Base-by-base conservation (phyloP, 35 echinoderm and acorn worm genomes). In the Acanthaster planci region DNA sequence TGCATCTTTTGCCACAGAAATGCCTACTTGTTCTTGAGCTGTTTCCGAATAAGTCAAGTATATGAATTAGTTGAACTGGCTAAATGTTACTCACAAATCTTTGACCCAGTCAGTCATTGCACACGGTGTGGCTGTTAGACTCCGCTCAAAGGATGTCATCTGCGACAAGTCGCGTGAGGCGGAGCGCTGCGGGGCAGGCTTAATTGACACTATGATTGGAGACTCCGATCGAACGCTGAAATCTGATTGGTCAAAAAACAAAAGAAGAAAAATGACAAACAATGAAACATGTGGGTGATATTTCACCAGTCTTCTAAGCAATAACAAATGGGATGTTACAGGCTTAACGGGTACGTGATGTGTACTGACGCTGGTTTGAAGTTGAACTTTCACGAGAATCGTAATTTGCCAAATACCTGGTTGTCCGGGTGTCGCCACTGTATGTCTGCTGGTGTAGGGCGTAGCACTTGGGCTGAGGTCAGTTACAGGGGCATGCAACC, bases 41-140 rank as follows among this genome's bases (percentile, higher is more conserved):
- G 16, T 77, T 77, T 10, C n/a, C n/a, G n/a, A n/a, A n/a, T n/a
- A 47, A 47, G 4, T 47, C 4, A 47, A 47, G 12, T 12, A 47
- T 12, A 6, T 47, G 42, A 47, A 47, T 47, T 47, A 47, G 12
- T 6, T 6, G 4, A 47, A 12, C 5, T 2, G 19, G n/a, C 14
- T 19, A 31, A 6, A 7, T n/a, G 30, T 32, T 44, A 93, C 92
- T 93, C 80, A 93, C 92, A 93, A 51, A 26, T 93, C 80, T 85
- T 93, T 89, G 37, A 93, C 64, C 92, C 92, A 93, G 53, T 89
- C 86, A 55, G 85, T 80, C 35, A 78, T 22, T 50, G 80, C 59
- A 53, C 84, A 88, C 0, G 78, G 67, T 59, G 92, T 84, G 10
- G 67, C n/a, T 12, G 52, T 55, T 10, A 92, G 39, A 58, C 81